Base-by-base conservation (phyloP, 2,113 vertebrate genomes). In the Tragelaphus imberbis region DNA sequence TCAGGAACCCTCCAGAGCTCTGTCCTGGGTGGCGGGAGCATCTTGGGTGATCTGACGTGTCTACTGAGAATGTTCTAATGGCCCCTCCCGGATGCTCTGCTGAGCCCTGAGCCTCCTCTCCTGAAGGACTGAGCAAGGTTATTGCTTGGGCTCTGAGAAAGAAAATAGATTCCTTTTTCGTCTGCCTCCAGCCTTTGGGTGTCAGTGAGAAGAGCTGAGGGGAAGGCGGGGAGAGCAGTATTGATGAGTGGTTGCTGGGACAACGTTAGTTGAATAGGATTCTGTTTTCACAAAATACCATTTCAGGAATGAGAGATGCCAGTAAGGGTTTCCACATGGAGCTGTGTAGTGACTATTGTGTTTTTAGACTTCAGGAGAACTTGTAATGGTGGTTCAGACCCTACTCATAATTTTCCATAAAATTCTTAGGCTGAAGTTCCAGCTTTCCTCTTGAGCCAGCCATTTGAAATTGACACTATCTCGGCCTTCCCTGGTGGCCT, bases 291-390 rank as follows among this genome's bases (percentile, higher is more conserved):
- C 19, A 19, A 33, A 25, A 53, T 1, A 33, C 14, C 1, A 0
- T 94, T 82, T 94, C 59, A 88, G 85, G 47, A 84, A 84, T 77
- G 58, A 58, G 16, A 84, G 81, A 23, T 30, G 53, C n/a, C 40
- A 10, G 28, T 2, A 27, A 53, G 40, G 33, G 27, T 56, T 95
- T 84, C 63, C 49, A 80, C 28, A 1, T 36, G 58, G 63, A 49
- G 21, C 80, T 88, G 44, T 93, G n/a, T 88, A 71, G 61, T 63
- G 56, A 47, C 94, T n/a, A 47, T 21, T 56, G 21, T 79, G 53
- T 86, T 94, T 95, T 90, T 12, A n/a, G 9, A 21, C 36, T 80
- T 61, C 55, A 84, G 77, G 61, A 94, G 86, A 88, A 81, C 51
- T 27, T 63, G 15, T 85, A 10, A 40, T 3, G 28, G 40, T 65